phyloP scores from a whole-genome alignment of 2,888 invertebrate genomes.

The Schrankia costaestrigalis region DNA sequence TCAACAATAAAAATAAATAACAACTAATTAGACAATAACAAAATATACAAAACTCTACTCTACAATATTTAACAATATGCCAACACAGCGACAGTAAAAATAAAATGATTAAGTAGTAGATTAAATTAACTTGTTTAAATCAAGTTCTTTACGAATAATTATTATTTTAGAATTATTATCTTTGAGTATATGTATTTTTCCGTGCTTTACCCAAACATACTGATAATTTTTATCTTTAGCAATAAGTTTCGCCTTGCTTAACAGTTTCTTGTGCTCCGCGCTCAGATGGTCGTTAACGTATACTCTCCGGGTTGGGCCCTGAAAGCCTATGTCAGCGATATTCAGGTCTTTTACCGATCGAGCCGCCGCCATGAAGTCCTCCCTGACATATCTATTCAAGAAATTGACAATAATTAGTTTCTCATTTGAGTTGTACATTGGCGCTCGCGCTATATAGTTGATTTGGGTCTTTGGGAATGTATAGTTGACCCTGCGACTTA shows the following conservation, averaged over 20 bases:
- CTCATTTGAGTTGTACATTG: not conserved
- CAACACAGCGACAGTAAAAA: no score
- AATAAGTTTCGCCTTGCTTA: not conserved
- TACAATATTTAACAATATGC: no score
- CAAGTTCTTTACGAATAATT: not conserved
- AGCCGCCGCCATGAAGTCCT: conserved; percentile 1
- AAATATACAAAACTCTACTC: no score
- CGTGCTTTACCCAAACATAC: not conserved
- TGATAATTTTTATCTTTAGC: not conserved
- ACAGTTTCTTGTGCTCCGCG: not conserved
- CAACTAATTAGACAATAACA: no score
- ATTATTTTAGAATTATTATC: not conserved
- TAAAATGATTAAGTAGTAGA: not conserved
- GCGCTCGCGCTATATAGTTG: not conserved
- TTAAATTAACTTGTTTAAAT: not conserved
- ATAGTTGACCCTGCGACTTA: not conserved
- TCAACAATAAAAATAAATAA: no score
- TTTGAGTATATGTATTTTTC: not conserved
- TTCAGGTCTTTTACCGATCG: not conserved
- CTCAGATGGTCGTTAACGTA: not conserved
- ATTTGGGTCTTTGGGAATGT: not conserved
- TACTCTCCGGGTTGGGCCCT: not conserved
- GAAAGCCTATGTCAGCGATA: not conserved
- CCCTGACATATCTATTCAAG: not conserved
- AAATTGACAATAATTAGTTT: not conserved